Percentiles rank a stretch among this genome's conserved stretches.
phyloP scores from a whole-genome alignment of 1,140 invertebrate genomes.

The Scaptomyza pallida region DNA sequence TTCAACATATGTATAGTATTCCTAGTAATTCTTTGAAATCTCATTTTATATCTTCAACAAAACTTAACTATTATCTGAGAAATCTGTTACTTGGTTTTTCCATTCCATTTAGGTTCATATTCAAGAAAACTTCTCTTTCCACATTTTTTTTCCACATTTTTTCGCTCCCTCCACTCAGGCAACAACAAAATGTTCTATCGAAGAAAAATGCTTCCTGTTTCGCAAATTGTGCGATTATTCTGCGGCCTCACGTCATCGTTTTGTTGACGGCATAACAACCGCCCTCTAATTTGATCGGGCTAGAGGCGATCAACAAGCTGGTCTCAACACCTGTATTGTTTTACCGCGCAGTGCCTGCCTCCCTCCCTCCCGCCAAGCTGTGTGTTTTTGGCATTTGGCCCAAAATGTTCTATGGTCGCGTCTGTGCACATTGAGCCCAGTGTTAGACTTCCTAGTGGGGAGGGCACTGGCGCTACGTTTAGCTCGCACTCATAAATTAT shows the following conservation, averaged over 20 bases:
- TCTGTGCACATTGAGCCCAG: conserved; percentile 65
- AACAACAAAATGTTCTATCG: too few relatives aligned
- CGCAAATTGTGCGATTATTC: conserved; percentile 10
- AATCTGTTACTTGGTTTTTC: too few relatives aligned
- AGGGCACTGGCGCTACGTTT: conserved; percentile 73
- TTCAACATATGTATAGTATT: too few relatives aligned
- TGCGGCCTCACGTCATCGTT: conserved; percentile 25
- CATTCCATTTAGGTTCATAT: too few relatives aligned
- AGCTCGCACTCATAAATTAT: conserved; percentile 79
- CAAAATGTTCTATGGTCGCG: conserved; percentile 53
- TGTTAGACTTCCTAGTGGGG: conserved; percentile 66
- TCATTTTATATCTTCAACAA: too few relatives aligned
- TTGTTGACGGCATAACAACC: background rate
- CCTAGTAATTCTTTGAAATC: too few relatives aligned
- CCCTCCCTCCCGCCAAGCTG: background rate
- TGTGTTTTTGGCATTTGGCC: conserved; percentile 32
- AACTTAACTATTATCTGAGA: too few relatives aligned
- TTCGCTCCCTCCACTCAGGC: too few relatives aligned
- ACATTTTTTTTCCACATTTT: too few relatives aligned
- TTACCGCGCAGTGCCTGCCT: too few relatives aligned
- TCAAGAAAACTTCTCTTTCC: too few relatives aligned
- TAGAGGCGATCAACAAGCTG: conserved; percentile 26
- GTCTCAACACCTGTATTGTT: conserved; percentile 44
- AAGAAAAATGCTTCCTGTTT: conserved; percentile 20
- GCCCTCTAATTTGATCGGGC: conserved; percentile 18